Base-by-base conservation (phyloP, 2,888 invertebrate genomes). In the Xylota sylvarum region DNA sequence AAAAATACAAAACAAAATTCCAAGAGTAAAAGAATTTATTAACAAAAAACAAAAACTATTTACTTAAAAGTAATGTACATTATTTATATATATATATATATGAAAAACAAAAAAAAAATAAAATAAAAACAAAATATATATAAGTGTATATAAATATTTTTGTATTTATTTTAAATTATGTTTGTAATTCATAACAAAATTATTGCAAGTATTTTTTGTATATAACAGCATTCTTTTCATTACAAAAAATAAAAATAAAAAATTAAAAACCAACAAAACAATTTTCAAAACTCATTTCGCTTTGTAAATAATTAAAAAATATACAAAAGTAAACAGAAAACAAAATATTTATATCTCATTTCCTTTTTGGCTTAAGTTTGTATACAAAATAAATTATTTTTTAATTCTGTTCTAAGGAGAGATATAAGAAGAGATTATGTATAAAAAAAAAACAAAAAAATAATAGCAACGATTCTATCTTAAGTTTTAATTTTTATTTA, bases 71-170 rank as follows among this genome's bases (percentile, higher is more conserved):
- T 81, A 81, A 77, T 85, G 84, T 85, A 85, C 74, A 85, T 85
- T 85, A 80, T 80, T 80, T 70, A 80, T 62, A 85, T 62, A 72
- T 76, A 43, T 12, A 46, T 23, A 35, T 7, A 64, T 9, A 74
- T 23, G 23, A 23, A 23, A n/a, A 56, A 40, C 50, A 65, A 67
- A 62, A 62, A 19, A 69, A 56, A 43, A 48, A 58, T 43, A 80
- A 62, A 2, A 10, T 10, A 10, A 37, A 64, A 48, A 23, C 23
- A 23, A 40, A 60, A 40, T 76, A 67, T 77, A 72, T 78, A 73
- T 82, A 86, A 78, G 86, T 86, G 86, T 86, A 86, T 78, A 86
- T 86, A 86, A 81, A 69, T 86, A 86, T 86, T 86, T 86, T 86
- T 86, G 73, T 86, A 86, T 86, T 86, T 82, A 77, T 77, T 77